Percentiles rank a stretch among this genome's conserved stretches.
Conservation (phyloP, 2,113 vertebrate species). For the Neodon shergylaensis region DNA sequence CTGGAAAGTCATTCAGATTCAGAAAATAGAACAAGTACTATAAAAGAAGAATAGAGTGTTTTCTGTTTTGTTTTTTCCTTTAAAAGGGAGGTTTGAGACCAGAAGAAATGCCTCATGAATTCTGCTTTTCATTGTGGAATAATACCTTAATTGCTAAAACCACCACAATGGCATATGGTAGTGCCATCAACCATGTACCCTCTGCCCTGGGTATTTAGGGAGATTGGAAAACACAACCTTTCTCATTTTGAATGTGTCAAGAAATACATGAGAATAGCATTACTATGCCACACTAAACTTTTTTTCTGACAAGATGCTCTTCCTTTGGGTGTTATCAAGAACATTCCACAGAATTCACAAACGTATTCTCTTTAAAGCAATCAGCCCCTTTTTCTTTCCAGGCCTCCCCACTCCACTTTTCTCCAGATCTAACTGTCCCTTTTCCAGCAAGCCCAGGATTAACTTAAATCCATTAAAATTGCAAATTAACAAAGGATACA, state of each 20-base stretch:
- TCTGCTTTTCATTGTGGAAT: neutral
- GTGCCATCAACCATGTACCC: neutral
- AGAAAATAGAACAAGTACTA: neutral
- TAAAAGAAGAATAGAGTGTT: conserved; percentile 14
- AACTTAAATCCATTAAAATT: conserved; percentile 46
- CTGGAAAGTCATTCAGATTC: neutral
- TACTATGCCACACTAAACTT: conserved; percentile 8
- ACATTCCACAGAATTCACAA: neutral
- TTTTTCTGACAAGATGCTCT: conserved; percentile 3
- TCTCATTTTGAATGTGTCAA: neutral
- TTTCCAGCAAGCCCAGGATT: conserved; percentile 22
- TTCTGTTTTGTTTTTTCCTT: neutral
- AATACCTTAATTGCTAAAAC: neutral
- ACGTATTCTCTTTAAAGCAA: neutral
- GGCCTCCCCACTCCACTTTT: neutral
- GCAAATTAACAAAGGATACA: conserved; percentile 40
- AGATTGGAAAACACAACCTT: neutral
- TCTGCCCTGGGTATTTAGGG: neutral
- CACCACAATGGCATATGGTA: neutral
- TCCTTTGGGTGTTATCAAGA: neutral
- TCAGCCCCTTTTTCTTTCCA: neutral
- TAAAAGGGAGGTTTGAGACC: neutral
- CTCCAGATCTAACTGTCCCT: neutral
- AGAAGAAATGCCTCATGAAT: neutral
- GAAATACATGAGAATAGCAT: neutral